Evolutionary conservation across 2,113 vertebrate species (phyloP).

Genomic region (Sardina pilchardus): DNA sequence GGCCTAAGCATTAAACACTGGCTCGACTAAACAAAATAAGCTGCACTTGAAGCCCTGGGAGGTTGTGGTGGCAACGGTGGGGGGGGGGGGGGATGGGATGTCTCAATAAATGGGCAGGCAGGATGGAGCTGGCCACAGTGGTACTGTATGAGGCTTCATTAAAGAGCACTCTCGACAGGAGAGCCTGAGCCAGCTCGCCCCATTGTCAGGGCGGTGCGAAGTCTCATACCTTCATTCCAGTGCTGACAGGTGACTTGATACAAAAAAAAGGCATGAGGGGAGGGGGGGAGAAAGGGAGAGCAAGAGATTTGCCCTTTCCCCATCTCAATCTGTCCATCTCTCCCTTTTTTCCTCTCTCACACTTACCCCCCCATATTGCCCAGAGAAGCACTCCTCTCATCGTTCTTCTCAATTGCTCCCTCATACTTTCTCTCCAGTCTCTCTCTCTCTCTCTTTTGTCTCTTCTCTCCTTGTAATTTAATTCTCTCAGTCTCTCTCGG

Average conservation of each 20-base stretch:
- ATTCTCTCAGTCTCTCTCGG: neutral
- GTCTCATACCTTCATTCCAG: conserved; percentile 33
- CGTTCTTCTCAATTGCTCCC: neutral
- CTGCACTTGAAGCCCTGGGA: neutral
- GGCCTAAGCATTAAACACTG: neutral
- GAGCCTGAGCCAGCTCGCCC: neutral
- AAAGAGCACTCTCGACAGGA: conserved; percentile 3
- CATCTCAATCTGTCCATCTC: neutral
- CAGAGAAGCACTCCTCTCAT: neutral
- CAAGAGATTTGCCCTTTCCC: neutral
- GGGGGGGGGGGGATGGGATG: neutral
- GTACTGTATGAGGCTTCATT: conserved; percentile 6
- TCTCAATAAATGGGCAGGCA: neutral
- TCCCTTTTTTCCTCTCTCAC: neutral
- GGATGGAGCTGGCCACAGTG: neutral
- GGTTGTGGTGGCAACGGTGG: neutral
- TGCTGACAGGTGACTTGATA: conserved; percentile 38
- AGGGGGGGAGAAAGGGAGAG: neutral
- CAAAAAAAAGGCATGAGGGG: conserved; percentile 23
- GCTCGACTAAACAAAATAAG: neutral
- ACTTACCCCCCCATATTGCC: neutral
- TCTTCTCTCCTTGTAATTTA: neutral
- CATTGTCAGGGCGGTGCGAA: conserved; percentile 38
- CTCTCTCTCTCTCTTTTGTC: neutral
- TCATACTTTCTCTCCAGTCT: neutral